Evolutionary conservation across 2,888 invertebrate genomes (phyloP).

Genomic region (Periphyllus acericola): DNA sequence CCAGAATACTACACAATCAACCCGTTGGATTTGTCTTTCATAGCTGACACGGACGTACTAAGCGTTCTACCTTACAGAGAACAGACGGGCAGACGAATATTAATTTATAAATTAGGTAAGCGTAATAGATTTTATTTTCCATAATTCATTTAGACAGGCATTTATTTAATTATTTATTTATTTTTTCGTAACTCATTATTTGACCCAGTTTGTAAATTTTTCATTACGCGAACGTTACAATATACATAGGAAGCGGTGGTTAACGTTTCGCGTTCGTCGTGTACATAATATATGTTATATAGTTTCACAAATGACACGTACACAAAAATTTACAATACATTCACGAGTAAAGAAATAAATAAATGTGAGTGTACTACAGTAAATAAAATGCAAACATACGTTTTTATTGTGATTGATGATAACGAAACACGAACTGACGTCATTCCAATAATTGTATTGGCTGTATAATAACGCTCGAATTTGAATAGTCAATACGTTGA

Average conservation of each 20-base stretch:
- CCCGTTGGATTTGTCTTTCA: conserved; percentile 73
- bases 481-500: conserved; percentile 24
- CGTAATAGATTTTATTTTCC: conserved; percentile 47
- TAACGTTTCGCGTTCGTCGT: background rate
- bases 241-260: background rate
- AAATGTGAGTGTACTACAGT: background rate
- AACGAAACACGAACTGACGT: background rate
- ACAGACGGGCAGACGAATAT: conserved; percentile 77
- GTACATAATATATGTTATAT: background rate
- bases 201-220: background rate
- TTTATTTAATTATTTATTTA: background rate
- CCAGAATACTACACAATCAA: conserved; percentile 76
- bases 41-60: conserved; percentile 77
- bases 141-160: background rate
- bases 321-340: background rate
- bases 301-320: background rate
- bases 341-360: background rate
- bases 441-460: background rate
- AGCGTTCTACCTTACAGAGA: conserved; percentile 81
- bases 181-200: background rate
- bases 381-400: background rate
- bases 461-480: background rate
- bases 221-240: background rate
- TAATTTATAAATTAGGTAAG: conserved; percentile 78
- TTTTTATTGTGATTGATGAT: background rate